Evolutionary conservation across 1,140 invertebrate species (phyloP), one percentile per base, ranked within the genome.

Genomic region (Sipha flava): DNA sequence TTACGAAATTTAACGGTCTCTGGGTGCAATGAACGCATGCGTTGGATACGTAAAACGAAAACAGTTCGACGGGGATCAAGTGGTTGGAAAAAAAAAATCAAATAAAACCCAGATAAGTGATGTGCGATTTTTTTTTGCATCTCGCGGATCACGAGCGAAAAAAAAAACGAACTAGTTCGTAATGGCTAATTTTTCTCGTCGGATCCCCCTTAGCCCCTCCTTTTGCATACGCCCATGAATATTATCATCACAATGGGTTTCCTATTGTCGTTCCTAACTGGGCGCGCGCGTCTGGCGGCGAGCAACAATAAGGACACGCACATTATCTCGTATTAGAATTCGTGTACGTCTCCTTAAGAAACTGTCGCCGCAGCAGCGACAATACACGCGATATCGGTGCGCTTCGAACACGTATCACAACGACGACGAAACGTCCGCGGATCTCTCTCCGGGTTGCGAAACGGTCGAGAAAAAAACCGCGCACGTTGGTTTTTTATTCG

Each of bases 1-100:
- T 73, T 73, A 73, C 45, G 70, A 49, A 73, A 73, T 73, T 73
- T 73, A 73, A 73, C 70, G 70, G 70, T 73, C 47, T 73, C 47
- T 73, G 26, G 21, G n/a, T 40, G 21, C n/a, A 43, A 9, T 16
- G n/a, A n/a, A n/a, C n/a, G n/a, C n/a, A n/a, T n/a, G n/a, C 29
- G 16, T 62, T 3, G 16, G 5, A 34, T 34, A n/a, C 29, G 57
- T 26, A 34, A 34, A 73, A 54, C 49, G 70, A 47, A 73, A 29
- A 73, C 47, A 6, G 45, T 52, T 34, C 45, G 45, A 73, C 40
- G 40, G 37, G 70, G 70, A 47, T 73, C 70, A 73, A 73, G 47
- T 54, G 47, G 45, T n/a, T 31, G 23, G 23, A n/a, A 18, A 23
- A 37, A 52, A 72, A 49, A 72, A 23, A 43, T 7, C 21, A 23